Conservation (phyloP, 2,888 invertebrate species). For the Noctua pronuba region DNA sequence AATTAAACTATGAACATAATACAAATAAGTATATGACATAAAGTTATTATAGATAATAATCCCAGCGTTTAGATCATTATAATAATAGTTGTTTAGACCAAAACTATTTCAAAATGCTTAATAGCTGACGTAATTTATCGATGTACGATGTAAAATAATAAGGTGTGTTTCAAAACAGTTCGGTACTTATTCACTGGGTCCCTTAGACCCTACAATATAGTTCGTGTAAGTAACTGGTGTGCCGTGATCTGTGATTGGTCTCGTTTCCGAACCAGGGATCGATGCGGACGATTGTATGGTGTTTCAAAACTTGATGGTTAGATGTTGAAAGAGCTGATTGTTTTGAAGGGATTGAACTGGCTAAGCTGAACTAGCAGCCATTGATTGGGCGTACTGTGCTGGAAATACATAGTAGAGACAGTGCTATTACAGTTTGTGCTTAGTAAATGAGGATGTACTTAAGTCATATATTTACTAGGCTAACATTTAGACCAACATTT, state of each 20-base stretch:
- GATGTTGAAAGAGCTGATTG: conserved; percentile 56
- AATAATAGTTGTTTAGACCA: conserved; percentile 51
- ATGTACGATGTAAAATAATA: conserved; percentile 53
- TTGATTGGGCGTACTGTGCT: neutral
- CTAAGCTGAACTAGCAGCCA: conserved; percentile 7
- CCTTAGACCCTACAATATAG: conserved; percentile 42
- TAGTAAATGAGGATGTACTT: neutral
- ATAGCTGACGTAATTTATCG: conserved; percentile 56
- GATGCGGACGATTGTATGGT: conserved; percentile 31
- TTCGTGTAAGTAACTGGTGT: conserved; percentile 49
- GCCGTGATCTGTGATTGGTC: conserved; percentile 56
- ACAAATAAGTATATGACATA: conserved; percentile 30
- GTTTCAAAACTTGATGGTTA: conserved; percentile 51
- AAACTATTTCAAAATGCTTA: conserved; percentile 56
- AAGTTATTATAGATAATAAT: conserved; percentile 55
- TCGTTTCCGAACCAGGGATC: conserved; percentile 44
- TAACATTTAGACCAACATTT: neutral
- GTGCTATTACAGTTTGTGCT: neutral
- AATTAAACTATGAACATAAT: conserved; percentile 56
- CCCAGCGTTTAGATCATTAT: conserved; percentile 45
- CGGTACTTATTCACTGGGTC: conserved; percentile 27
- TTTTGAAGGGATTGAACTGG: conserved; percentile 32
- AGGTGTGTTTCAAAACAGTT: conserved; percentile 32
- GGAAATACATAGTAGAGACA: neutral
- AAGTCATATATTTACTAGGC: neutral